These are phyloP conservation scores for Rousettus leschenaultii DNA, from an alignment of 2,113 vertebrate species.

Conservation along the genomic window DNA sequence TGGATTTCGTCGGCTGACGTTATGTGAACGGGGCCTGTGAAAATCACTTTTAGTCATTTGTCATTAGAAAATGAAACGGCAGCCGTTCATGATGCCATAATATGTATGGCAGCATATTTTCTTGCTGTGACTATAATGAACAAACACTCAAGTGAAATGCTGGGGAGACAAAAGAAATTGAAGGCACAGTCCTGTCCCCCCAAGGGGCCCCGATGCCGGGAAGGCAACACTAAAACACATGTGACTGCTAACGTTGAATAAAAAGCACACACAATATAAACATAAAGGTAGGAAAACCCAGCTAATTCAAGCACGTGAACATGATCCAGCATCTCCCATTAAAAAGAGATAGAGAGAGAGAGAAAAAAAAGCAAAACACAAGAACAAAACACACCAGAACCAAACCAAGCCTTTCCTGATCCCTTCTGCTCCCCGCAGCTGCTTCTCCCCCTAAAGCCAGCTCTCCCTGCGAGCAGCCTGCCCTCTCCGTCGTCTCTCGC, in stretches of 20 bases:
- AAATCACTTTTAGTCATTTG: neutral
- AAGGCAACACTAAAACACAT: neutral
- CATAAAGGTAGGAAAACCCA: neutral
- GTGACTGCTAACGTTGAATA: neutral
- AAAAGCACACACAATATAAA: neutral
- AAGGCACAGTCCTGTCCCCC: neutral
- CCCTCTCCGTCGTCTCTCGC: rapidly evolving
- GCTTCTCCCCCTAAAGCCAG: neutral
- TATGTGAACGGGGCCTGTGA: neutral
- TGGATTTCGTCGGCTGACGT: neutral
- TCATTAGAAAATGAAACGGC: neutral
- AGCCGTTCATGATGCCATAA: rapidly evolving
- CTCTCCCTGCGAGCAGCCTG: neutral
- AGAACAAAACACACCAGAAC: neutral
- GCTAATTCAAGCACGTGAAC: neutral
- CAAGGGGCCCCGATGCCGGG: neutral
- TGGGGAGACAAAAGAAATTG: neutral
- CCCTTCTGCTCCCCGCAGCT: neutral
- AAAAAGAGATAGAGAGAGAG: neutral
- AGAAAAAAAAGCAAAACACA: neutral
- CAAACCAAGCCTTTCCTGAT: neutral
- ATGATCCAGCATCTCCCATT: neutral
- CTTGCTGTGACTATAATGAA: neutral
- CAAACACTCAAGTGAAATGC: neutral
- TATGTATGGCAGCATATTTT: neutral